These are phyloP conservation scores for Brachypodius melanocephalos DNA, from an alignment of 2,113 vertebrate species.

Conservation along the genomic window DNA sequence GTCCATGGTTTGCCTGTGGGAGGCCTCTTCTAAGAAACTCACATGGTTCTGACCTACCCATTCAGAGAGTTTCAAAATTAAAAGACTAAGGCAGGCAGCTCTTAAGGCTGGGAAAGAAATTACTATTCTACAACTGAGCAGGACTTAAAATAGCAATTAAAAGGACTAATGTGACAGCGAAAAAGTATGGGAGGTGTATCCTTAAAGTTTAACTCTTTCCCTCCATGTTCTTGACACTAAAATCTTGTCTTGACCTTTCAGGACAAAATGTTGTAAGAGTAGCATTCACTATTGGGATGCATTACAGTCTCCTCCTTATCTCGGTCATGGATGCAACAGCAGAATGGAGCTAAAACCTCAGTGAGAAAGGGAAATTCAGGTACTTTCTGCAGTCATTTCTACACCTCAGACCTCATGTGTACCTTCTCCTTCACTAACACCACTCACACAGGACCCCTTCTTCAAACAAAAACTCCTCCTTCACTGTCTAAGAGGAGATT, in stretches of 20 bases:
- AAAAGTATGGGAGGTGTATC: neutral
- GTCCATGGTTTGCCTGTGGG: neutral
- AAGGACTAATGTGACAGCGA: neutral
- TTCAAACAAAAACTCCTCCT: neutral
- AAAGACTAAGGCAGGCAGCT: neutral
- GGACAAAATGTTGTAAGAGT: neutral
- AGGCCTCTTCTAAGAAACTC: neutral
- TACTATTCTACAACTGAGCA: neutral
- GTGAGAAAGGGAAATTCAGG: neutral
- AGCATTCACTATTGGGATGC: neutral
- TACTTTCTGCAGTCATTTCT: neutral
- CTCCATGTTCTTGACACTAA: neutral
- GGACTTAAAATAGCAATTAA: neutral
- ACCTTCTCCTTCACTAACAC: neutral
- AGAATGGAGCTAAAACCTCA: neutral
- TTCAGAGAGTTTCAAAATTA: neutral
- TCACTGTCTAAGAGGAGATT: neutral
- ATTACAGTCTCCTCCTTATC: neutral
- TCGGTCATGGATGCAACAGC: neutral
- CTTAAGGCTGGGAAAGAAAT: neutral
- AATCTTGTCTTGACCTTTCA: neutral
- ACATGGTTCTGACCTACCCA: neutral
- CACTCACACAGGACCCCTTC: neutral
- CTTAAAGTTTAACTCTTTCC: neutral
- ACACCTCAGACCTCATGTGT: neutral